Evolutionary conservation across 2,888 invertebrate species (phyloP), one percentile per base, ranked within the genome.

Genomic region (Napeogenes inachia): DNA sequence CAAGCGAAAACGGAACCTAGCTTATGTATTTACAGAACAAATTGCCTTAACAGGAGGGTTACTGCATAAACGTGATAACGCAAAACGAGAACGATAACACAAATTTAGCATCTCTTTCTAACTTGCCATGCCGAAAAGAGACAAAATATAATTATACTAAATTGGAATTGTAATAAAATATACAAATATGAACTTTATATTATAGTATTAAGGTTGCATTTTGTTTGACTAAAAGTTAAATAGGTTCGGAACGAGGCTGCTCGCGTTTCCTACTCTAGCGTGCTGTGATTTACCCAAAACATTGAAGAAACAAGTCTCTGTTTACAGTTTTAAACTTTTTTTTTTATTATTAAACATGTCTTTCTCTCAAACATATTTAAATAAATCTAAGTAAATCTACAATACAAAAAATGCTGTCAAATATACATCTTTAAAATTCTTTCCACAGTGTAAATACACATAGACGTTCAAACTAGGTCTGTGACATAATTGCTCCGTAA

Each of bases 51-150:
- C 21, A 3, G 6, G 12, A 32, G 33, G 35, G n/a, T 32, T 32
- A 33, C 46, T 54, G 57, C 42, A 45, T 33, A 55, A 58, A 58
- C 61, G 50, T 53, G 64, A 64, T 61, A 64, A 55, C 58, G 50
- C 55, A 30, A 30, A 30, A 50, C 50, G 30, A 30, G 50, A 6
- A 42, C 50, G 50, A 50, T 50, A 50, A 30, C 30, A 50, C 45
- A 56, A 60, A 58, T 45, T 35, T 45, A 42, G 30, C 50, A 30
- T 21, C 50, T 50, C 50, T 2, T 30, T 50, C 50, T 30, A 30
- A 30, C 50, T 50, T 50, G 30, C 50, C 10, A 3, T 12, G 42
- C 12, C n/a, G n/a, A 12, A 56, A 53, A 6, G 59, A 45, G 59
- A 59, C 35, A 13, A 38, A 12, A 30, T 21, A 59, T 13, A 30